Conservation (phyloP, 2,888 invertebrate species). For the Macaria liturata region DNA sequence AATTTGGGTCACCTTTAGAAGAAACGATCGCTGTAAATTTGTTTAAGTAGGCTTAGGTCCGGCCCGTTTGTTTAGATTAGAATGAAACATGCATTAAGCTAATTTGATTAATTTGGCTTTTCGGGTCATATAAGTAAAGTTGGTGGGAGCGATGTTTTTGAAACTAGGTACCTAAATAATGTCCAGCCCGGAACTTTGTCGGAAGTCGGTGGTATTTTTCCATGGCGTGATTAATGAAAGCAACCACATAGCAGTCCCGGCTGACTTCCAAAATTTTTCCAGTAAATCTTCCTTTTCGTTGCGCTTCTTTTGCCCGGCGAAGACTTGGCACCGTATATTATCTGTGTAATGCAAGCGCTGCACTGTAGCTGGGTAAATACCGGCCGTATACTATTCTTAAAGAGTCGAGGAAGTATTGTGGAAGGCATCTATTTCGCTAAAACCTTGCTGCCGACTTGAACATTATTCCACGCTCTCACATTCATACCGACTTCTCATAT, state of each 20-base stretch:
- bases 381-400: conserved; percentile 44
- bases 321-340: conserved; percentile 81
- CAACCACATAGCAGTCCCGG: conserved; percentile 72
- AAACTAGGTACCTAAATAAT: conserved; percentile 33
- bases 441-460: conserved; percentile 1
- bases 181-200: conserved; percentile 31
- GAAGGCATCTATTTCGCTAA: conserved; percentile 8
- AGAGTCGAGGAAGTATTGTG: conserved; percentile 37
- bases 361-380: conserved; percentile 72
- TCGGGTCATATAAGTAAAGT: conserved; percentile 4
- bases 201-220: conserved; percentile 61
- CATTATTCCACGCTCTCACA: no score
- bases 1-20: conserved; percentile 82
- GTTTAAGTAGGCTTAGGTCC: conserved; percentile 77
- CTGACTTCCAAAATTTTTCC: conserved; percentile 81
- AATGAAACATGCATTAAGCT: conserved; percentile 49
- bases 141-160: conserved; percentile 12
- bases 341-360: conserved; percentile 75
- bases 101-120: conserved; percentile 42
- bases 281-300: conserved; percentile 75
- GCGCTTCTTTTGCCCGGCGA: conserved; percentile 74
- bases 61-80: conserved; percentile 69
- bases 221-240: conserved; percentile 73
- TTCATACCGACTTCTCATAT: background rate
- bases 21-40: conserved; percentile 77